Conservation (phyloP, 2,113 vertebrate species). For the Pseudorectes ferrugineus region DNA sequence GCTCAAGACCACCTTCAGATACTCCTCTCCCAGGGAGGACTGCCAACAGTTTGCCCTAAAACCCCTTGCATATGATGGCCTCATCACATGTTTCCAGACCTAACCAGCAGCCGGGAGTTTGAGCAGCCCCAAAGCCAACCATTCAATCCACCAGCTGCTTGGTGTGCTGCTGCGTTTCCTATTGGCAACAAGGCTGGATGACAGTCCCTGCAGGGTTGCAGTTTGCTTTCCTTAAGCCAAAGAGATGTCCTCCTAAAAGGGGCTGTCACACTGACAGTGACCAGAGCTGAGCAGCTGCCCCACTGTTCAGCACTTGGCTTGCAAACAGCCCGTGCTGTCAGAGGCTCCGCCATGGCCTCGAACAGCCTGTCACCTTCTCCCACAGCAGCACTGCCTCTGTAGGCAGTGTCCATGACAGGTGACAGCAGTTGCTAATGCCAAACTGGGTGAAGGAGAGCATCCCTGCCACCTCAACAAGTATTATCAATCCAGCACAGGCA, state of each 20-base stretch:
- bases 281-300: background rate
- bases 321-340: too few species aligned
- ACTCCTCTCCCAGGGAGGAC: background rate
- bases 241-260: background rate
- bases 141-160: background rate
- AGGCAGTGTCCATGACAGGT: background rate
- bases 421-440: background rate
- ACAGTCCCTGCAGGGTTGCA: background rate
- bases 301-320: background rate
- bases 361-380: background rate
- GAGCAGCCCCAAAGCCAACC: background rate
- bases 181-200: background rate
- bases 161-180: background rate
- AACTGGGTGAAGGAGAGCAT: background rate
- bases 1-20: background rate
- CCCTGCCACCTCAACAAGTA: background rate
- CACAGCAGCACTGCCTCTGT: background rate
- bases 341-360: fast-evolving
- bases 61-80: background rate
- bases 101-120: background rate
- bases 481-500: background rate
- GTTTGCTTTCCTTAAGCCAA: background rate
- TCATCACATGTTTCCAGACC: background rate
- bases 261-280: background rate
- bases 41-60: background rate